phyloP scores from a whole-genome alignment of 2,797 vertebrate genomes.

The Dendrocincla tyrannina region DNA sequence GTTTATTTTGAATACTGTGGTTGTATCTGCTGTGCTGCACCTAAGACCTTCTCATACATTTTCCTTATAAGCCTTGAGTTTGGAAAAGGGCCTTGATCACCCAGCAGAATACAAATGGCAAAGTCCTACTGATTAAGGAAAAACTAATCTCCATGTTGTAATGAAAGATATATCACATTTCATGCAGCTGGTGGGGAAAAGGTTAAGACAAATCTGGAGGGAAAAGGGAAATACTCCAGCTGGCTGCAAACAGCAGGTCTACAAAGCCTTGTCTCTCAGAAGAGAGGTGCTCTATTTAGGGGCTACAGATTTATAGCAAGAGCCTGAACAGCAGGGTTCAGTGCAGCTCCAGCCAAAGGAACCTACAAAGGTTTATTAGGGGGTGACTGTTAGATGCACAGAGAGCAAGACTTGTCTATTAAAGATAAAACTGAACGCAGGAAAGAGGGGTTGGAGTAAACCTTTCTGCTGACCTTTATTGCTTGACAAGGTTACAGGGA shows the following conservation, averaged over 20 bases:
- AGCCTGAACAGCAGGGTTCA: constrained; percentile 50
- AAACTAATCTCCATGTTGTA: background rate
- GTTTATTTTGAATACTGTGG: constrained; percentile 8
- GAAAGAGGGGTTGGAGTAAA: constrained; percentile 25
- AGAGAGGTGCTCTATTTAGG: constrained; percentile 63
- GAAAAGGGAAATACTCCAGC: constrained; percentile 38
- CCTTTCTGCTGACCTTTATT: constrained; percentile 50
- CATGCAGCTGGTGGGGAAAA: constrained; percentile 12
- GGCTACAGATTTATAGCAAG: background rate
- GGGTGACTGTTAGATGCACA: constrained; percentile 31
- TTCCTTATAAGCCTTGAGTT: background rate
- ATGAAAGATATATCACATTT: background rate
- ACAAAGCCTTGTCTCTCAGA: constrained; percentile 14
- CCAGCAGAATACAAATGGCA: background rate
- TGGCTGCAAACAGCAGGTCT: constrained; percentile 2
- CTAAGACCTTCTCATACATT: background rate
- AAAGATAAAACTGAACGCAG: constrained; percentile 43
- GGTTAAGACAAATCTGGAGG: constrained; percentile 32
- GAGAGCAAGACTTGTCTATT: constrained; percentile 40
- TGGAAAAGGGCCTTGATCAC: background rate
- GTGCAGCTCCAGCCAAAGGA: constrained; percentile 45
- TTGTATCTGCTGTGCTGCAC: background rate
- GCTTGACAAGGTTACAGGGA: constrained; percentile 4
- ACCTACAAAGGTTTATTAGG: constrained; percentile 59
- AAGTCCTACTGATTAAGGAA: background rate